phyloP scores from a whole-genome alignment of 1,140 invertebrate genomes.

The Laupala kohalensis region DNA sequence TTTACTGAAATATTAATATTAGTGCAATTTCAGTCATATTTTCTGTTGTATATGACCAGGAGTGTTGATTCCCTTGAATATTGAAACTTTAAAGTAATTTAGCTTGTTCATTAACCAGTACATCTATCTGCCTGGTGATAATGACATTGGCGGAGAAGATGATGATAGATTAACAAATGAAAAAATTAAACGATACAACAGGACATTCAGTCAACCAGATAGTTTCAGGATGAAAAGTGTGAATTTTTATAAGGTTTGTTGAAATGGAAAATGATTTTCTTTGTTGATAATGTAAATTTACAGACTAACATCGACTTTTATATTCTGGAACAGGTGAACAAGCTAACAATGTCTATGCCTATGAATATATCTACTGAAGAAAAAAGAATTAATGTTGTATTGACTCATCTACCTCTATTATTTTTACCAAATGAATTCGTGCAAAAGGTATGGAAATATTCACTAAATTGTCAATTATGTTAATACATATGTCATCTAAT shows the following conservation, averaged over 20 bases:
- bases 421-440: slow-evolving; percentile 46
- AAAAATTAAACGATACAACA: slow-evolving; percentile 65
- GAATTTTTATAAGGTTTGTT: slow-evolving; percentile 8
- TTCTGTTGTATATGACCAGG: no score
- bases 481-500: neutral
- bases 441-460: slow-evolving; percentile 34
- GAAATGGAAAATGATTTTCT: neutral
- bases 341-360: slow-evolving; percentile 14
- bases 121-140: slow-evolving; percentile 83
- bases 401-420: slow-evolving; percentile 56
- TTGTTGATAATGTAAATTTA: neutral
- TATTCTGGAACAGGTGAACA: slow-evolving; percentile 17
- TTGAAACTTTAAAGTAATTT: neutral
- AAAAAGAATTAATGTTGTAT: slow-evolving; percentile 42
- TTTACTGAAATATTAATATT: no score
- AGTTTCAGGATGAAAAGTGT: slow-evolving; percentile 33
- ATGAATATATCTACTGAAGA: neutral
- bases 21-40: no score
- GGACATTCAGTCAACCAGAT: slow-evolving; percentile 55
- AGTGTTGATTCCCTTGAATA: no score
- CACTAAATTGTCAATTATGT: neutral
- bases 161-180: slow-evolving; percentile 52
- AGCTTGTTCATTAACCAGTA: slow-evolving; percentile 35
- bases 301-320: neutral
- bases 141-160: slow-evolving; percentile 86